A percentile compares a stretch with the other conserved stretches of the same genome.
These are phyloP conservation scores for Drosophila ironensis DNA, from an alignment of 1,140 invertebrate genomes.

Conservation along the genomic window DNA sequence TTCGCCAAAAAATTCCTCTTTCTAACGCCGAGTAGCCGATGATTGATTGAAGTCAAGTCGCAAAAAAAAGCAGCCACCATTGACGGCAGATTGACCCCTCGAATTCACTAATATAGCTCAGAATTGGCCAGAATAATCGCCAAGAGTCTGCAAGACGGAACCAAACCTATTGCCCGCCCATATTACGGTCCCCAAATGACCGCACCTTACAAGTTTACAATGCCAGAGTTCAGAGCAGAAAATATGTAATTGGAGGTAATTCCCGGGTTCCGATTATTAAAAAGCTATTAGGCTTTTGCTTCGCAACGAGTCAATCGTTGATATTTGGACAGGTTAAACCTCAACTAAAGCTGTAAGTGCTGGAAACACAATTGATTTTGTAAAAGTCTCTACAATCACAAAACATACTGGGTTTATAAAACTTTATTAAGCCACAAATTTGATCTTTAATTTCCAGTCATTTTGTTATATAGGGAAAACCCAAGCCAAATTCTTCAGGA, in stretches of 20 bases:
- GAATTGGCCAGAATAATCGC: conserved; percentile 12
- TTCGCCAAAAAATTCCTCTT: conserved; percentile 35
- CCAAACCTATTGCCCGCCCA: conserved; percentile 8
- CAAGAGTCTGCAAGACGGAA: no score
- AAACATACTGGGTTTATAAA: no score
- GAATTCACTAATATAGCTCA: no score
- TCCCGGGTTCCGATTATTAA: not conserved
- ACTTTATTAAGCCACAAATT: no score
- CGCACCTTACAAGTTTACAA: not conserved
- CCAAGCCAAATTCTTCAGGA: no score
- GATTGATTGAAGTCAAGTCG: conserved; percentile 34
- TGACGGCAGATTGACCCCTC: conserved; percentile 5
- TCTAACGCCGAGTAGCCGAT: conserved; percentile 20
- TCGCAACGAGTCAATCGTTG: not conserved
- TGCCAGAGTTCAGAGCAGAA: not conserved
- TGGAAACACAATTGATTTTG: no score
- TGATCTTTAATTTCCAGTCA: no score
- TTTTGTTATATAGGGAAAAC: no score
- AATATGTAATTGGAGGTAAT: not conserved
- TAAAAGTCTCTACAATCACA: no score
- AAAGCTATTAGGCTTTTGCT: not conserved
- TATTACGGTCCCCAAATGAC: not conserved
- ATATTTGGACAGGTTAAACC: no score
- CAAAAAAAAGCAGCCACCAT: conserved; percentile 4
- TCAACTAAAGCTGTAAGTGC: no score